Percentiles rank a stretch among this genome's conserved stretches.
Evolutionary conservation across 2,113 vertebrate genomes (phyloP).

Genomic region (Morone chrysops): DNA sequence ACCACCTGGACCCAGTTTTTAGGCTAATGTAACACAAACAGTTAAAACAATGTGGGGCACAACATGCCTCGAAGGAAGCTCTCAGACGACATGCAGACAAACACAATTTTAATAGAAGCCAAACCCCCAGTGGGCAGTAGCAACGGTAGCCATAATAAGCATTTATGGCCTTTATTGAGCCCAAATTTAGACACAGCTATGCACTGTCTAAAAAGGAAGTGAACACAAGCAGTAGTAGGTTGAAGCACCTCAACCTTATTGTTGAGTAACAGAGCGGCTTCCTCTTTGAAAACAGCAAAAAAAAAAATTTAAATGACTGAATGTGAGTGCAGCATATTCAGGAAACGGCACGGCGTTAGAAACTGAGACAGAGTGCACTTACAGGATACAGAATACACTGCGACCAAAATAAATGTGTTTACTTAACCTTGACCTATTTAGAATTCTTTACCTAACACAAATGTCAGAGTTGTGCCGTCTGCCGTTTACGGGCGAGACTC

Average conservation of each 20-base stretch:
- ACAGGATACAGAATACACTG: conserved; percentile 9
- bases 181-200: conserved; percentile 6
- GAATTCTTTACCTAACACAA: conserved; percentile 7
- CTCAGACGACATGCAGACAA: neutral
- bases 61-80: neutral
- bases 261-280: conserved; percentile 53
- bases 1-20: neutral
- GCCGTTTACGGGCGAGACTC: neutral
- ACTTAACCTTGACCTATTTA: conserved; percentile 50
- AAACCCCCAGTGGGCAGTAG: neutral
- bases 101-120: neutral
- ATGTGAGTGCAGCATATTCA: neutral
- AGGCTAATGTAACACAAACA: conserved; percentile 11
- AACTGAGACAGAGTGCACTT: neutral
- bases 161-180: neutral
- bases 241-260: conserved; percentile 20
- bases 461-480: conserved; percentile 7
- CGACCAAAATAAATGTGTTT: conserved; percentile 55
- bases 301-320: neutral
- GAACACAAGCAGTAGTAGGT: conserved; percentile 41
- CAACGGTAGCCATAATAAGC: neutral
- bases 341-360: neutral
- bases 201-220: conserved; percentile 61
- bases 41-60: neutral
- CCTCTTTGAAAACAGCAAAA: conserved; percentile 59